Base-by-base conservation (phyloP, 2,113 vertebrate species). In the Alethe diademata region DNA sequence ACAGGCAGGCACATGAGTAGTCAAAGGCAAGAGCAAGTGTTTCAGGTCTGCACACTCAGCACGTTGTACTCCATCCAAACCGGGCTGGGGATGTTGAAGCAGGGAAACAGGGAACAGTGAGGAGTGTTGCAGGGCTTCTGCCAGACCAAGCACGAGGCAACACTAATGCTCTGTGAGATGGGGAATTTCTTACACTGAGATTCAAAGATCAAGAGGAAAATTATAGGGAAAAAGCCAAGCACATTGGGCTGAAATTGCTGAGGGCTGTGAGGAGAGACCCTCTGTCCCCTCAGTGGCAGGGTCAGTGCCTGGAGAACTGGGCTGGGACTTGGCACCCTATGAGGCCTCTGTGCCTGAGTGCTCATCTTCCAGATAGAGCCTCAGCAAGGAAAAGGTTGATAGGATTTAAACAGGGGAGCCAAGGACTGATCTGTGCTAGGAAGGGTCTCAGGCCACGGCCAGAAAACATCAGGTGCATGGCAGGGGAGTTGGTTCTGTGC, bases 1-100 rank as follows among this genome's bases (percentile, higher is more conserved):
- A 94, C 95, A 97, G 96, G 96, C 94, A 96, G 84, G 91, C 89
- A 97, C 96, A 96, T 95, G 96, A 97, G 95, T 40, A 88, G 78
- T 95, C 91, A 93, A 86, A 92, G 85, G 86, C 87, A 79, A 62
- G 92, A 95, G 94, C 91, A 78, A 95, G 92, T 86, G 38, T 91
- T 95, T 92, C 93, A 95, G 87, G 87, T 94, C 78, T 97, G 96
- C 93, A 82, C 90, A 93, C 92, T 97, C 94, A 95, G 95, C 93
- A 87, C 75, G 2, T 94, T 80, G 84, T 66, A 51, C 54, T 85
- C 78, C 67, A 47, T 90, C 90, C 88, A 87, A 33, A 58, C 78
- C 38, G 82, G 65, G 74, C 78, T 86, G 84, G 75, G 57, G 88
- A 71, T 90, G 88, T 15, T n/a, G 57, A 18, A 56, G 86, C 58